Conservation (phyloP, 2,797 vertebrate species). For the Dromococcyx pavoninus region DNA sequence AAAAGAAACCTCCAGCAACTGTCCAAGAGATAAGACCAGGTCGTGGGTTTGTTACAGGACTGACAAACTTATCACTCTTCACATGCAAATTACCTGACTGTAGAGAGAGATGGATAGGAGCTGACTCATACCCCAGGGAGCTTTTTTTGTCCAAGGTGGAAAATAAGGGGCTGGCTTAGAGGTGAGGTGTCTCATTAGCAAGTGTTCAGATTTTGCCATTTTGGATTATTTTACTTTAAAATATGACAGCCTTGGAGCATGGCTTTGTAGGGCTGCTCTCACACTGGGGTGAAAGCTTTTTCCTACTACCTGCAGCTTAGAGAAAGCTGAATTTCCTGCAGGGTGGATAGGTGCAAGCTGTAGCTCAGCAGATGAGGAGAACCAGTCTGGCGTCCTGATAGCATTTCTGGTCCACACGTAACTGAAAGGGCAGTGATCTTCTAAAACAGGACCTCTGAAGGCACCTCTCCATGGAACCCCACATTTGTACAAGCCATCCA, state of each 20-base stretch:
- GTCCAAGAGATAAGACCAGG: conserved; percentile 50
- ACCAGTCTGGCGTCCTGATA: background rate
- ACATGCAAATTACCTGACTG: conserved; percentile 1
- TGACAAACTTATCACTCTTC: conserved; percentile 19
- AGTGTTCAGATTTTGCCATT: background rate
- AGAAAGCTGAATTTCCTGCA: background rate
- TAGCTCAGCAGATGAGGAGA: background rate
- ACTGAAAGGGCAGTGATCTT: background rate
- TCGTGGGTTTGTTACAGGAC: conserved; percentile 4
- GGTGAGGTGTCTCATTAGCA: background rate
- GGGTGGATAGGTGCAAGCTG: background rate
- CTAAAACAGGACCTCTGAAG: background rate
- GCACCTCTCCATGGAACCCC: background rate
- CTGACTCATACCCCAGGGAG: background rate
- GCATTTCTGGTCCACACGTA: background rate
- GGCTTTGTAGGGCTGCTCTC: background rate
- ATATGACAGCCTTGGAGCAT: background rate
- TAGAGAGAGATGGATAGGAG: background rate
- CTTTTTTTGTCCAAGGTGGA: background rate
- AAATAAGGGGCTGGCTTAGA: background rate
- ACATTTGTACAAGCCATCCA: background rate
- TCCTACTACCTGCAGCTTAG: background rate
- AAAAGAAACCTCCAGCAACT: conserved; percentile 25
- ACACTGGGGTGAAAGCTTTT: background rate
- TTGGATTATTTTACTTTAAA: background rate